Conservation (phyloP, 2,797 vertebrate species). For the Coilia nasus region DNA sequence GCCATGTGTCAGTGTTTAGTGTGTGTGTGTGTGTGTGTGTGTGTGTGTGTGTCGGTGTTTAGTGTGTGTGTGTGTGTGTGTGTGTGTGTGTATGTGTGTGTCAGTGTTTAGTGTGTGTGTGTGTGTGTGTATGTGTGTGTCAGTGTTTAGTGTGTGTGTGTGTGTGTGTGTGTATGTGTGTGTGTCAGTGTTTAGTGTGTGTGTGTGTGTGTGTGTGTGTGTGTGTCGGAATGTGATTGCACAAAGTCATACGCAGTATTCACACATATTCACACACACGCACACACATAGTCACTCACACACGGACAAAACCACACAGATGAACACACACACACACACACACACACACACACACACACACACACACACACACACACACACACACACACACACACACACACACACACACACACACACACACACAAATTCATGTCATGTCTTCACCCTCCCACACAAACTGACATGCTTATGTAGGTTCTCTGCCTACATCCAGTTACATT, state of each 20-base stretch:
- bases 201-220: conserved; percentile 11
- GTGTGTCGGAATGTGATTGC: background rate
- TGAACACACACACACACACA: background rate
- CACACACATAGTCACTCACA: background rate
- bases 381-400: background rate
- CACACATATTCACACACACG: background rate
- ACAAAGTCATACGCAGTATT: background rate
- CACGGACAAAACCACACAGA: background rate
- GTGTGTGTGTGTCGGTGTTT: too few species aligned
- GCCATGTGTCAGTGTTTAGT: conserved; percentile 4
- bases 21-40: background rate
- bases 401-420: background rate
- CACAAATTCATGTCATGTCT: background rate
- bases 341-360: background rate
- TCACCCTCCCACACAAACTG: background rate
- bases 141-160: too few species aligned
- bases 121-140: too few species aligned
- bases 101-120: too few species aligned
- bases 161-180: too few species aligned
- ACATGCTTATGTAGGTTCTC: background rate
- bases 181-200: conserved; percentile 67
- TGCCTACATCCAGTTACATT: background rate
- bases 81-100: conserved; percentile 51
- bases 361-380: background rate
- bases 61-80: conserved; percentile 62